Evolutionary conservation across 2,888 invertebrate genomes (phyloP), one percentile per base, ranked within the genome.

Genomic region (Abrostola tripartita): DNA sequence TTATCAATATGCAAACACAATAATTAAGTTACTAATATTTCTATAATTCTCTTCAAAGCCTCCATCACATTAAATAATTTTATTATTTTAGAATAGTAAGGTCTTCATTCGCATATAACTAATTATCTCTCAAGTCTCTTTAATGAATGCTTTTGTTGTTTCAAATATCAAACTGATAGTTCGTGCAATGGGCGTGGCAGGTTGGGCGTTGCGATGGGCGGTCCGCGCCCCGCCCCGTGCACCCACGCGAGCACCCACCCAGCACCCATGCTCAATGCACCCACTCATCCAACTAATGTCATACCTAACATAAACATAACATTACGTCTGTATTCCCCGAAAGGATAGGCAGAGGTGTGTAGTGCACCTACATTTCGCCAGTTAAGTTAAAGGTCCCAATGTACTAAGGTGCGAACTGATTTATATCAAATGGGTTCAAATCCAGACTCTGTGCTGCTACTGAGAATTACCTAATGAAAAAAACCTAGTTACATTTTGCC

Each of bases 221-320:
- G 85, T 67, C 61, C 74, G n/a, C 42, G 73, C 79, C 85, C 87
- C 90, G 88, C 90, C 91, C 83, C 56, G 61, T 69, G 92, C 92
- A 92, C 92, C 92, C 92, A 91, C 86, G 82, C 75, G 80, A 78
- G 91, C 93, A 91, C 92, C 93, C 90, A 92, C 76, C 66, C 66
- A 71, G 81, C 84, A 81, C 87, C 85, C 83, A 85, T 70, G 37
- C 37, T 24, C 14, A 40, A 14, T 37, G 52, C 53, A 66, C 50
- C 14, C 5, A 58, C 51, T 36, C 10, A n/a, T 6, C n/a, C 5
- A 24, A 47, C 24, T 0, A 7, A 9, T 44, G 9, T 8, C 1
- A 10, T 5, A 1, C 10, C 4, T 10, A 11, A 11, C 40, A 11
- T 40, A 40, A 40, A 11, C 40, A 24, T 24, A 24, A 24, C 40